A percentile compares a stretch with the other conserved stretches of the same genome.
Conservation (phyloP, 2,797 vertebrate species). For the Varecia variegata region DNA sequence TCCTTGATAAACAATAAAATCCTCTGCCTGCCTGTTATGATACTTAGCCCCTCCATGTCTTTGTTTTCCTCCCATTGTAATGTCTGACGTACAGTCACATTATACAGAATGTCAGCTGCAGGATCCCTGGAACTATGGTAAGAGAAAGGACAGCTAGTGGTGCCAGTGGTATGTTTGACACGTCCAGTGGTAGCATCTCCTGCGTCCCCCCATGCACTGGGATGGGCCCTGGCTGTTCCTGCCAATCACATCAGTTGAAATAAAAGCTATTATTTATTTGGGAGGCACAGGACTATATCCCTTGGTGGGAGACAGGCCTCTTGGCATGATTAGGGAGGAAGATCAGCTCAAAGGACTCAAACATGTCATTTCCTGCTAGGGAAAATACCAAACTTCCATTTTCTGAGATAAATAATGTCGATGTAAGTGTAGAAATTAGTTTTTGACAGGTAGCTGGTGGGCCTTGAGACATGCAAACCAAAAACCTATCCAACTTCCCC, state of each 20-base stretch:
- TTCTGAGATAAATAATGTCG: conserved; percentile 7
- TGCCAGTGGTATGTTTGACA: not conserved
- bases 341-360: not conserved
- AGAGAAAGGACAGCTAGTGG: not conserved
- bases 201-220: rapidly evolving
- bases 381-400: conserved; percentile 10
- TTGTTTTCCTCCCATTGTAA: not conserved
- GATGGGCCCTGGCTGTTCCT: not conserved
- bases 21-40: too few relatives aligned
- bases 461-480: not conserved
- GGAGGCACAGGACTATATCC: not conserved
- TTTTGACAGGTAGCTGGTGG: conserved; percentile 17
- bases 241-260: not conserved
- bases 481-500: not conserved
- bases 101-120: not conserved
- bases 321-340: not conserved
- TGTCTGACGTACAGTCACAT: not conserved
- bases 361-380: not conserved
- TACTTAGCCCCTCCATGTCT: rapidly evolving
- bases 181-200: not conserved
- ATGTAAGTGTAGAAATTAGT: not conserved
- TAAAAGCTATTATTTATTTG: conserved; percentile 1
- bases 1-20: not conserved
- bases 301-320: not conserved
- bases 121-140: not conserved